These are phyloP conservation scores for Pentamera pediparva DNA, from an alignment of 53 echinoderm and acorn worm species.

Conservation along the genomic window DNA sequence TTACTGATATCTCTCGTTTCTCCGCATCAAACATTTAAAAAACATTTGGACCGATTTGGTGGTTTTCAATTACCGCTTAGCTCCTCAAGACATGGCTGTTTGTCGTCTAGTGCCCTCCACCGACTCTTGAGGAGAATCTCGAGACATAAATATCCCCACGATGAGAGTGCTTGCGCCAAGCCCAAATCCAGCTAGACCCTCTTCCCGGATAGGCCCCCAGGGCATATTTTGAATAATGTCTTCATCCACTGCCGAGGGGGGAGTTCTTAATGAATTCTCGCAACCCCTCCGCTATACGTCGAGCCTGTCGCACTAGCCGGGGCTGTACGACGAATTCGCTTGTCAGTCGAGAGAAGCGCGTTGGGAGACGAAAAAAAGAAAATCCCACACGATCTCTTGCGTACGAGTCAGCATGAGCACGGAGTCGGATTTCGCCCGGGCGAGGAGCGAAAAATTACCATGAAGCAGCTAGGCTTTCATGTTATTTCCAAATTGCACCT, in stretches of 20 bases:
- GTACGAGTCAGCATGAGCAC: slow-evolving; percentile 31
- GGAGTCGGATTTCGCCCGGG: slow-evolving; percentile 37
- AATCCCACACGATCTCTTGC: too few species aligned
- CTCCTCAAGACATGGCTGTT: slow-evolving; percentile 27
- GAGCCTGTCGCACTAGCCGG: slow-evolving; percentile 31
- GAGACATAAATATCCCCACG: slow-evolving; percentile 26
- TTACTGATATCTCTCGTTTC: neutral
- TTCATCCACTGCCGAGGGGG: slow-evolving; percentile 3
- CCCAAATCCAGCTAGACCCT: slow-evolving; percentile 32
- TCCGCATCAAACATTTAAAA: slow-evolving; percentile 6
- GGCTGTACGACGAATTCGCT: slow-evolving; percentile 28
- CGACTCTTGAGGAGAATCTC: slow-evolving; percentile 18
- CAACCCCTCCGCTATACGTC: slow-evolving; percentile 30
- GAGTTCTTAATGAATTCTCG: slow-evolving; percentile 29
- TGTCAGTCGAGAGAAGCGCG: too few species aligned
- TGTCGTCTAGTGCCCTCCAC: slow-evolving; percentile 5
- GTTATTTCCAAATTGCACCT: slow-evolving; percentile 41
- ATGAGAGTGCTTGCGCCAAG: slow-evolving; percentile 16
- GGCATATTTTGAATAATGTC: slow-evolving; percentile 37
- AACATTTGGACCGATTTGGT: neutral
- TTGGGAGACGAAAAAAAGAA: too few species aligned
- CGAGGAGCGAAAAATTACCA: slow-evolving; percentile 38
- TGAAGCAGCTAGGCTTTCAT: slow-evolving; percentile 32
- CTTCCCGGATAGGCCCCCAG: slow-evolving; percentile 25
- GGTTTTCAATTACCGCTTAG: slow-evolving; percentile 17